Evolutionary conservation across 2,888 invertebrate genomes (phyloP).

Genomic region (Amphipoea lucens): DNA sequence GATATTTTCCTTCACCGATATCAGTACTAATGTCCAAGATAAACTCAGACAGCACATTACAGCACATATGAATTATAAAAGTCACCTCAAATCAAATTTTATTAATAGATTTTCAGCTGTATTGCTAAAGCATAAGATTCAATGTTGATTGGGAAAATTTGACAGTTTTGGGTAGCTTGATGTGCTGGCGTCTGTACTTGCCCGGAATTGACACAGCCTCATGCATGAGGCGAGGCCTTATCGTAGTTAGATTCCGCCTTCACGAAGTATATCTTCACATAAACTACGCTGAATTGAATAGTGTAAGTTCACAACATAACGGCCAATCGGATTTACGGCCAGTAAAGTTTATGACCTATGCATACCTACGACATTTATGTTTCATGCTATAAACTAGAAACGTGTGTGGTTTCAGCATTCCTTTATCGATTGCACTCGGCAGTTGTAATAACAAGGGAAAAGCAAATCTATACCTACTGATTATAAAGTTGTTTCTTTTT

Average conservation of each 20-base stretch:
- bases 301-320: slow-evolving; percentile 1
- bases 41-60: background rate
- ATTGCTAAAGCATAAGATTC: too few species aligned
- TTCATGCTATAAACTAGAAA: slow-evolving; percentile 2
- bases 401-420: background rate
- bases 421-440: background rate
- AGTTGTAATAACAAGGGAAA: background rate
- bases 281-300: slow-evolving; percentile 8
- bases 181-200: background rate
- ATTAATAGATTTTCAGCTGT: too few species aligned
- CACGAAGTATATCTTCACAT: background rate
- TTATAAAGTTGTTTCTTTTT: background rate
- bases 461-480: background rate
- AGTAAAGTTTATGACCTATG: slow-evolving; percentile 19
- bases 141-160: too few species aligned
- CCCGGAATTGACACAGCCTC: background rate
- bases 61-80: background rate
- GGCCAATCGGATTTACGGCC: background rate
- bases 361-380: slow-evolving; percentile 2
- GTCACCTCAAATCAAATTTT: background rate
- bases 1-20: background rate
- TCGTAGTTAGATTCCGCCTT: background rate
- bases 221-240: background rate
- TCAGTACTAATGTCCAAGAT: background rate
- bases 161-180: too few species aligned